Evolutionary conservation across 1,140 invertebrate species (phyloP).

Genomic region (Linepithema humile): DNA sequence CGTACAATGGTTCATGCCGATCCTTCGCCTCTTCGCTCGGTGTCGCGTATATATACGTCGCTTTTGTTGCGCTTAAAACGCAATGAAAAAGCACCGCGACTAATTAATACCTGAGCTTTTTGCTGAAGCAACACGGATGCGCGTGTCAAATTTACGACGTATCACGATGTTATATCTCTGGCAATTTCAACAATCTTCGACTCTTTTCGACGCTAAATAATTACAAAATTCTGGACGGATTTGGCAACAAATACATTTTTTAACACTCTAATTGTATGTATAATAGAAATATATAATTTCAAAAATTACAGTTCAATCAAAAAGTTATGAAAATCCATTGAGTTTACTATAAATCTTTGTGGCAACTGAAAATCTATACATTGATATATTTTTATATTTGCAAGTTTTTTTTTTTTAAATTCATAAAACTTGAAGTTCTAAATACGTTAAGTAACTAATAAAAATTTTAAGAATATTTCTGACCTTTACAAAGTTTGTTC

Average conservation of each 20-base stretch:
- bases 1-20: constrained; percentile 57
- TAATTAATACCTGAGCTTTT: constrained; percentile 60
- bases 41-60: constrained; percentile 48
- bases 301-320: neutral
- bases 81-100: constrained; percentile 64
- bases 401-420: too few relatives aligned
- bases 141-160: constrained; percentile 32
- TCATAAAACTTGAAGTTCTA: too few relatives aligned
- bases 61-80: constrained; percentile 57
- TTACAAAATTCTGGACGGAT: neutral
- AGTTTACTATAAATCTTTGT: too few relatives aligned
- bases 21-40: constrained; percentile 31
- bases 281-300: neutral
- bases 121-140: constrained; percentile 2
- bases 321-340: neutral
- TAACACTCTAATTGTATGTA: neutral
- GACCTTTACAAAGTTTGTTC: too few relatives aligned
- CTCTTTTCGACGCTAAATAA: neutral
- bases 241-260: neutral
- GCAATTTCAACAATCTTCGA: neutral
- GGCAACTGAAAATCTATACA: too few relatives aligned
- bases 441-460: too few relatives aligned
- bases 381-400: too few relatives aligned
- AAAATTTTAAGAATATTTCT: too few relatives aligned
- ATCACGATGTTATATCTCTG: constrained; percentile 25